phyloP scores from a whole-genome alignment of 2,888 invertebrate genomes.

The Cheilosia grossa region DNA sequence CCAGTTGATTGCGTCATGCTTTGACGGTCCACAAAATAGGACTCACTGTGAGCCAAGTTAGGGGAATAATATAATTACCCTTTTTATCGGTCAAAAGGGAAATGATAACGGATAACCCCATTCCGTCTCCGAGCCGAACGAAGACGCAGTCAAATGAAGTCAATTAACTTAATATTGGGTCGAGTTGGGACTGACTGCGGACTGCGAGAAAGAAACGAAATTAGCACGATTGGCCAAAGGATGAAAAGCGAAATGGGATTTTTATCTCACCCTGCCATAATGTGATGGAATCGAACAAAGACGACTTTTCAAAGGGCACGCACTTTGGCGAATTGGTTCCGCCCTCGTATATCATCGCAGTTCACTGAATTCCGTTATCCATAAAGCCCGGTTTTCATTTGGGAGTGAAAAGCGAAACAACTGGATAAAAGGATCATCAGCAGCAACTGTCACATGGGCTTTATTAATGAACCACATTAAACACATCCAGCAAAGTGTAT shows the following conservation, averaged over 20 bases:
- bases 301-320: slow-evolving; percentile 11
- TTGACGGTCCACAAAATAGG: slow-evolving; percentile 14
- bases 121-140: slow-evolving; percentile 11
- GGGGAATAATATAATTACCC: slow-evolving; percentile 59
- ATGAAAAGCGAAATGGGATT: slow-evolving; percentile 36
- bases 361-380: slow-evolving; percentile 60
- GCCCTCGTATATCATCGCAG: slow-evolving; percentile 40
- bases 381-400: slow-evolving; percentile 18
- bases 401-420: neutral
- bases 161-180: slow-evolving; percentile 55
- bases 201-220: neutral
- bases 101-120: neutral
- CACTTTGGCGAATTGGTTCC: slow-evolving; percentile 11
- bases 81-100: slow-evolving; percentile 43
- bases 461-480: slow-evolving; percentile 69
- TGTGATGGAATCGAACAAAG: slow-evolving; percentile 23
- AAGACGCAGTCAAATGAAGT: slow-evolving; percentile 55
- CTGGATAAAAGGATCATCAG: slow-evolving; percentile 16
- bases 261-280: slow-evolving; percentile 46
- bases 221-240: slow-evolving; percentile 28
- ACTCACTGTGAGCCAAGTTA: slow-evolving; percentile 25
- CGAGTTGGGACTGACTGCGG: neutral
- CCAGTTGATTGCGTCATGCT: slow-evolving; percentile 33
- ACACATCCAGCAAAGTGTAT: neutral
- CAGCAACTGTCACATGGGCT: slow-evolving; percentile 42